phyloP scores from a whole-genome alignment of 1,140 invertebrate genomes.

The Halictus rubicundus region DNA sequence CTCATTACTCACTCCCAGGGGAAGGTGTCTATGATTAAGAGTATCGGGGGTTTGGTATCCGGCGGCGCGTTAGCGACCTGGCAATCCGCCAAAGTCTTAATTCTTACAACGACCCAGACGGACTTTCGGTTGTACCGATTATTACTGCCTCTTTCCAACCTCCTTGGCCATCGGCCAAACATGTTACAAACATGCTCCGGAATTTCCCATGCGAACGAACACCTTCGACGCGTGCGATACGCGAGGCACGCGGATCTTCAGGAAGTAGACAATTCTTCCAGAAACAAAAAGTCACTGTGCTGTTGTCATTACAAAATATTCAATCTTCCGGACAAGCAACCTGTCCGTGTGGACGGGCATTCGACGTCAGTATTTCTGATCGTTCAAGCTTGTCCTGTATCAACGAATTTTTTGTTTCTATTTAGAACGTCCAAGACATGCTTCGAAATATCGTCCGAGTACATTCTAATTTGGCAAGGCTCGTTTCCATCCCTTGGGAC shows the following conservation, averaged over 20 bases:
- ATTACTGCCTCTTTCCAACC: constrained; percentile 71
- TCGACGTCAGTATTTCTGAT: too few relatives aligned
- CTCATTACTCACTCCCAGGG: constrained; percentile 60
- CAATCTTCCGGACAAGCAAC: too few relatives aligned
- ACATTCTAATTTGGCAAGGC: too few relatives aligned
- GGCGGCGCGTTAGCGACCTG: constrained; percentile 51
- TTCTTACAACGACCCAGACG: constrained; percentile 65
- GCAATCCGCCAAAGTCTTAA: constrained; percentile 57
- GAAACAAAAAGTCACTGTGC: too few relatives aligned
- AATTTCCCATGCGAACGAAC: constrained; percentile 59
- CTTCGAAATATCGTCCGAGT: too few relatives aligned
- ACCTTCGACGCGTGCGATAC: constrained; percentile 48
- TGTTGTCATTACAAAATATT: too few relatives aligned
- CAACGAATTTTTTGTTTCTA: too few relatives aligned
- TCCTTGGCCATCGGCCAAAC: constrained; percentile 71
- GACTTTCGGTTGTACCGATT: constrained; percentile 64
- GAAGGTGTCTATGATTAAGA: constrained; percentile 69
- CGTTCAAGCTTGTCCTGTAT: too few relatives aligned
- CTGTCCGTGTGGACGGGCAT: too few relatives aligned
- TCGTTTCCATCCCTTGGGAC: too few relatives aligned
- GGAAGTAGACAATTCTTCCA: neutral
- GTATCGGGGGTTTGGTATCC: constrained; percentile 58
- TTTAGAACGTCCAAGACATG: too few relatives aligned
- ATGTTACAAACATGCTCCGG: constrained; percentile 64
- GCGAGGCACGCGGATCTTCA: constrained; percentile 5